Base-by-base conservation (phyloP, 2,888 invertebrate species). In the Tetanocera ferruginea region DNA sequence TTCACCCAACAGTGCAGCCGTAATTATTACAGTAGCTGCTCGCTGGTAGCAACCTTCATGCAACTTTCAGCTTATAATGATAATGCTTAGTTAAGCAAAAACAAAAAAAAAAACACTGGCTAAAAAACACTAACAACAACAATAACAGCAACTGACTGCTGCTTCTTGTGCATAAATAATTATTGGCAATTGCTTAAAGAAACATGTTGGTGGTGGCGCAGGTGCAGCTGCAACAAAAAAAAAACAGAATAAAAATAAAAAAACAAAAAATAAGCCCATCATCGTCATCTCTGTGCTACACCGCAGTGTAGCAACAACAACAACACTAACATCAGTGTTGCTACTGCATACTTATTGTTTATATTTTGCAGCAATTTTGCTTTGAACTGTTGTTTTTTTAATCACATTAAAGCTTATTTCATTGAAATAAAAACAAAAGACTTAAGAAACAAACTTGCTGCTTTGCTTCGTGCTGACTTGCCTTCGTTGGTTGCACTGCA, bases 341-440 rank as follows among this genome's bases (percentile, higher is more conserved):
- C 79, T 70, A 69, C 73, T 76, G 57, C 71, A 75, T 77, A 57
- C 77, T 57, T 43, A 74, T 49, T 77, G 64, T 70, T 64, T 43
- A 76, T 64, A 64, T 76, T 69, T 49, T 37, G 19, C 71, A 23
- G 78, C 75, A 74, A 66, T 77, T 75, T 76, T 55, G 43, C 49
- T 51, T 43, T 34, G n/a, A 62, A 14, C 67, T 64, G 73, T 52
- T 64, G 60, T 66, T 75, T 76, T 80, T 79, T 69, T 74, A 57
- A 60, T 62, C 64, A 69, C 77, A 76, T 77, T 75, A 76, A 76
- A 76, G 69, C 77, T 75, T 72, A 77, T 71, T 57, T 52, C 64
- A 64, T 23, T 25, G 28, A 66, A 34, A 55, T 19, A 71, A 74
- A 77, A 80, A 80, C 80, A 75, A 80, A 79, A 80, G 80, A 80